A percentile compares a stretch with the other conserved stretches of the same genome.
Evolutionary conservation across 2,113 vertebrate species (phyloP).

Genomic region (Channa maculata): DNA sequence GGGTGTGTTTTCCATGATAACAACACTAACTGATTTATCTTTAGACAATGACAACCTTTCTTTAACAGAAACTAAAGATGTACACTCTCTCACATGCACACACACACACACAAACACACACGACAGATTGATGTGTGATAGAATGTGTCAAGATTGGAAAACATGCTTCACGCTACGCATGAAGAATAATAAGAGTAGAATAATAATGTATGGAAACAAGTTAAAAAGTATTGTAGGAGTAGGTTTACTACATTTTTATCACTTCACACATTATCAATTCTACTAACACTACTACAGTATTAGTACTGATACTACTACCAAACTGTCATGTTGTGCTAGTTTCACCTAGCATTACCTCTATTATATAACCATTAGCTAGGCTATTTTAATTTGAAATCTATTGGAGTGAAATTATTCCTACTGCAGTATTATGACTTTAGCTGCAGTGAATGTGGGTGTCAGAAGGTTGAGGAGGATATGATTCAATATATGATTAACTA

Average conservation of each 20-base stretch:
- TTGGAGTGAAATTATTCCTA: no score
- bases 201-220: background rate
- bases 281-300: no score
- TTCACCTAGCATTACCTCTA: no score
- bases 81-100: background rate
- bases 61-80: background rate
- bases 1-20: conserved; percentile 46
- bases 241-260: background rate
- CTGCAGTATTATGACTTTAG: background rate
- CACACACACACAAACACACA: conserved; percentile 13
- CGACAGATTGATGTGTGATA: background rate
- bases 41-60: conserved; percentile 25
- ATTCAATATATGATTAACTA: conserved; percentile 2
- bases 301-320: no score
- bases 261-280: no score
- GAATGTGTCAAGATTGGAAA: background rate
- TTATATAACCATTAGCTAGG: no score
- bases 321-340: no score
- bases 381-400: no score
- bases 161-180: background rate
- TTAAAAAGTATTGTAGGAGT: no score
- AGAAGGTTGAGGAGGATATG: conserved; percentile 17
- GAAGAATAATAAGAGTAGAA: background rate
- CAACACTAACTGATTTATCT: conserved; percentile 51
- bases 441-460: conserved; percentile 8